Conservation (phyloP, 2,888 invertebrate genomes). For the Euplexia lucipara region DNA sequence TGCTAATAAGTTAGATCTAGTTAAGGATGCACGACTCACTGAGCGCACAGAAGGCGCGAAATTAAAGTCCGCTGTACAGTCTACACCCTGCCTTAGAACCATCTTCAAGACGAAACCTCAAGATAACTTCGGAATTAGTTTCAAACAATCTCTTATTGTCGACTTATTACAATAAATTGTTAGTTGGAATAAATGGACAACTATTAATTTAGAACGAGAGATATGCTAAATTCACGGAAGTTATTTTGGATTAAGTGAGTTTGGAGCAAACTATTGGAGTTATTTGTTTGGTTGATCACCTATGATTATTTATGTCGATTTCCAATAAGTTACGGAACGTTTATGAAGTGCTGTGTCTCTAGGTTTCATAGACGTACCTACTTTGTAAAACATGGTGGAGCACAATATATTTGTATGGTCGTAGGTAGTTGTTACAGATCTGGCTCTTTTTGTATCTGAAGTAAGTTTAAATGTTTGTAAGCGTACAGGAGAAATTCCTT, state of each 20-base stretch:
- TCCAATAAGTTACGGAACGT: not conserved
- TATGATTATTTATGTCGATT: slow-evolving; percentile 15
- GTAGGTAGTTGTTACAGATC: too few species aligned
- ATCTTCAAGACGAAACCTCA: slow-evolving; percentile 69
- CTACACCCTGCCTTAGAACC: slow-evolving; percentile 69
- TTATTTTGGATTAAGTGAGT: slow-evolving; percentile 38
- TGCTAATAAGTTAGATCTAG: slow-evolving; percentile 75
- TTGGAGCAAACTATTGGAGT: slow-evolving; percentile 28
- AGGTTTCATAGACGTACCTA: too few species aligned
- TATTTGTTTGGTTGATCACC: slow-evolving; percentile 34
- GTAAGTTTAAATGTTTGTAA: too few species aligned
- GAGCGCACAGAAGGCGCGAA: slow-evolving; percentile 73
- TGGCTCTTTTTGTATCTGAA: too few species aligned
- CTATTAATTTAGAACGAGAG: slow-evolving; percentile 38
- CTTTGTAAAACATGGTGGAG: too few species aligned
- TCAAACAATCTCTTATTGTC: slow-evolving; percentile 73
- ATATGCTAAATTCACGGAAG: slow-evolving; percentile 41
- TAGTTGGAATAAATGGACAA: slow-evolving; percentile 61
- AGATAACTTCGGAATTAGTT: slow-evolving; percentile 80
- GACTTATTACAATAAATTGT: slow-evolving; percentile 69
- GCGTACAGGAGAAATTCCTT: too few species aligned
- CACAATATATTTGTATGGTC: too few species aligned
- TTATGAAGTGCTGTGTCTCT: not conserved
- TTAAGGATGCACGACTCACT: slow-evolving; percentile 69
- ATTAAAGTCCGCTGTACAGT: slow-evolving; percentile 74